Percentiles rank a stretch among this genome's conserved stretches.
Evolutionary conservation across 2,797 vertebrate genomes (phyloP).

Genomic region (Neolamprologus multifasciatus): DNA sequence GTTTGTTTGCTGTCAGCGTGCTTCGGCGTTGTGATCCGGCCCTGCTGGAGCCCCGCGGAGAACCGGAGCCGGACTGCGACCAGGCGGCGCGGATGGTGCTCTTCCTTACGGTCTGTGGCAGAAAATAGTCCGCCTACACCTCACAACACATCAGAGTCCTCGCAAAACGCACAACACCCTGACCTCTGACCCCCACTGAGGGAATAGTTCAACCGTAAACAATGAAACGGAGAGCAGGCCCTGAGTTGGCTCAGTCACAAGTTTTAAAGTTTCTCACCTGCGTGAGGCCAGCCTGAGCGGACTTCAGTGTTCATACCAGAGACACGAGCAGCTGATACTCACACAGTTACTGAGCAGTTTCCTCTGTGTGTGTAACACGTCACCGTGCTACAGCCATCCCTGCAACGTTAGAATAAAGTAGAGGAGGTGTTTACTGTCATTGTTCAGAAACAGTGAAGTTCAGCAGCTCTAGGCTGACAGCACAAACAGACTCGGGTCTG

Average conservation of each 20-base stretch:
- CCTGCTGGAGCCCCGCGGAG: slow-evolving; percentile 19
- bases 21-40: slow-evolving; percentile 57
- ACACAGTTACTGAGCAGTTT: not conserved
- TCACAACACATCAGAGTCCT: not conserved
- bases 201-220: not conserved
- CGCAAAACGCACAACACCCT: not conserved
- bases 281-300: not conserved
- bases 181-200: not conserved
- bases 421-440: not conserved
- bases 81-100: slow-evolving; percentile 48
- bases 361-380: rapidly evolving
- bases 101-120: slow-evolving; percentile 59
- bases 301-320: not conserved
- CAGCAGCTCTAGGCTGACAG: not conserved
- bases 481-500: rapidly evolving
- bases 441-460: not conserved
- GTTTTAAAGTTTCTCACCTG: not conserved
- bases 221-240: not conserved
- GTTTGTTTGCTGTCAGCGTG: slow-evolving; percentile 28
- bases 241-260: rapidly evolving
- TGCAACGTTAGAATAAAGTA: not conserved
- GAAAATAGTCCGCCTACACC: not conserved
- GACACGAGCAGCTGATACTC: not conserved
- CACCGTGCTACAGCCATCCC: not conserved
- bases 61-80: slow-evolving; percentile 45